Evolutionary conservation across 92 coral and sea anemone genomes (phyloP).

Genomic region (Porites divaricata): DNA sequence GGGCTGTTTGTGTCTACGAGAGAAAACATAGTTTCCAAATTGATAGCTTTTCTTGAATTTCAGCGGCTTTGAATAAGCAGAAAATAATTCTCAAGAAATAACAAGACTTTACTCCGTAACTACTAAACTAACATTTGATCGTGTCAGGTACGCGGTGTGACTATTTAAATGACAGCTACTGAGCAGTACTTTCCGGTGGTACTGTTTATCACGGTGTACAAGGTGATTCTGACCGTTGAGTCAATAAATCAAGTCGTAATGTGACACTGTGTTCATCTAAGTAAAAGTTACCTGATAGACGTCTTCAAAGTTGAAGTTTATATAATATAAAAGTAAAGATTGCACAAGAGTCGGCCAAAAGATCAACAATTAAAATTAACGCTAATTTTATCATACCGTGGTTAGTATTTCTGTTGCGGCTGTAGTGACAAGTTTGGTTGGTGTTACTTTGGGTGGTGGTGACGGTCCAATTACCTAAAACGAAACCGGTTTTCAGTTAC

Average conservation of each 20-base stretch:
- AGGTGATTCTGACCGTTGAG: not conserved
- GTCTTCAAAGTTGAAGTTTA: too few species aligned
- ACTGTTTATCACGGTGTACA: not conserved
- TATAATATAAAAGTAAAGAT: too few species aligned
- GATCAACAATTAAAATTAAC: not conserved
- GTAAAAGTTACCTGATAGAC: too few species aligned
- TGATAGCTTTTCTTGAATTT: not conserved
- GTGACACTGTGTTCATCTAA: too few species aligned
- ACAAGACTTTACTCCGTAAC: not conserved
- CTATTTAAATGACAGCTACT: not conserved
- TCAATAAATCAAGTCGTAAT: not conserved
- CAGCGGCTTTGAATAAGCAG: not conserved
- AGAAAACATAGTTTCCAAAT: not conserved
- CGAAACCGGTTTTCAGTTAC: not conserved
- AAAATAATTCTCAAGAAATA: not conserved
- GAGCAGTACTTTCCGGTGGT: not conserved
- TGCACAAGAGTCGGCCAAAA: too few species aligned
- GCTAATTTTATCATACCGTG: not conserved
- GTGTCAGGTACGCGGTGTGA: not conserved
- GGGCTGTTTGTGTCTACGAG: conserved; percentile 10
- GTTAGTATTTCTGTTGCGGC: conserved; percentile 17
- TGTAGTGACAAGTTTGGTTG: not conserved
- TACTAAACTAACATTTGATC: not conserved
- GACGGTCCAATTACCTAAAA: conserved; percentile 30
- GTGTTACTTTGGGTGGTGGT: conserved; percentile 1